Evolutionary conservation across 2,113 vertebrate species (phyloP).

Genomic region (Vanacampus margaritifer): DNA sequence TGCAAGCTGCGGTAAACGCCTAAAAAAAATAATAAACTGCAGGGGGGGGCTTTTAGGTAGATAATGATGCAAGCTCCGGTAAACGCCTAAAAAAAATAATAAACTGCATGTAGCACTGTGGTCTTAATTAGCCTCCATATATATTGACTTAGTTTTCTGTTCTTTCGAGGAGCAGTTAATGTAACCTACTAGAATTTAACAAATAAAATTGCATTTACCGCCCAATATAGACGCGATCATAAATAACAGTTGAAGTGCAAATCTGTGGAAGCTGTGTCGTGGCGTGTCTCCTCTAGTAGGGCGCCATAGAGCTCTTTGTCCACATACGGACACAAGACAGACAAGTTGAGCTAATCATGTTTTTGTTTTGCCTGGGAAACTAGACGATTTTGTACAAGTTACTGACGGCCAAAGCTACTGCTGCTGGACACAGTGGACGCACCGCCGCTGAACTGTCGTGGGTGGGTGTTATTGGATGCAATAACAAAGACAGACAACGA

Average conservation of each 20-base stretch:
- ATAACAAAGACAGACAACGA: not conserved
- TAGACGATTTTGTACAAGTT: conserved; percentile 32
- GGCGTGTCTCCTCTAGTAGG: conserved; percentile 21
- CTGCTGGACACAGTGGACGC: not conserved
- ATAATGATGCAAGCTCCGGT: no score
- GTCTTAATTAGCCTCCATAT: no score
- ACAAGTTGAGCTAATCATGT: conserved; percentile 22
- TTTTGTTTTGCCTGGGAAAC: conserved; percentile 33
- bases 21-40: no score
- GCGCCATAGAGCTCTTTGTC: conserved; percentile 40
- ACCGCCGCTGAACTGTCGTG: not conserved
- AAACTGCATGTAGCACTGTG: no score
- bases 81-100: no score
- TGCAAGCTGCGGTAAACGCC: no score
- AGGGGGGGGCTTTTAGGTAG: no score
- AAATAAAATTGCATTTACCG: no score
- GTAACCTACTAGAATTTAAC: no score
- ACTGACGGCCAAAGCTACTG: not conserved
- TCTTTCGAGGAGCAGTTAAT: no score
- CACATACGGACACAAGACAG: not conserved
- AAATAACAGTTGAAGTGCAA: not conserved
- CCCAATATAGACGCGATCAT: no score
- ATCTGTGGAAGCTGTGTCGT: not conserved
- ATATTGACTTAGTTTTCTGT: no score
- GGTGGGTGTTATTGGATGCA: not conserved